These are phyloP conservation scores for Notodonta dromedarius DNA, from an alignment of 2,888 invertebrate species.

Conservation along the genomic window DNA sequence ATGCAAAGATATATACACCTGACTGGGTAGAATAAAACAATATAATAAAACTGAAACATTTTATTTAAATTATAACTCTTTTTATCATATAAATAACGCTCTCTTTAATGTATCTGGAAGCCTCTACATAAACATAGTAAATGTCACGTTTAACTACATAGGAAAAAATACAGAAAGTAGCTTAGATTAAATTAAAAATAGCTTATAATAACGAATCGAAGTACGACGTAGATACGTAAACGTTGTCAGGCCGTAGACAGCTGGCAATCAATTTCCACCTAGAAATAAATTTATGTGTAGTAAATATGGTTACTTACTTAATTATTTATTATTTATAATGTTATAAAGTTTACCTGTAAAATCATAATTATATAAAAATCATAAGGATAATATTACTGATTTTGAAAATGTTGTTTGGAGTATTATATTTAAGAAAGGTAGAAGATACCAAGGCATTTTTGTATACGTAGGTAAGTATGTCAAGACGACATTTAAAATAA, in stretches of 20 bases:
- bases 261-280: constrained; percentile 78
- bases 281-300: constrained; percentile 61
- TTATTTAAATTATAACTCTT: constrained; percentile 78
- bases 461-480: neutral
- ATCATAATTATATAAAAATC: too few species aligned
- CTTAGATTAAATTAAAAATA: constrained; percentile 39
- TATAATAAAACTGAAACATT: constrained; percentile 71
- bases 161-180: constrained; percentile 51
- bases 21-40: constrained; percentile 45
- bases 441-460: too few species aligned
- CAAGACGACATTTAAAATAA: too few species aligned
- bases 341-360: too few species aligned
- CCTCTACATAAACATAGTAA: constrained; percentile 76
- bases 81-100: constrained; percentile 76
- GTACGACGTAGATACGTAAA: constrained; percentile 35
- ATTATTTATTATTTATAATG: too few species aligned
- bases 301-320: too few species aligned
- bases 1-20: too few species aligned
- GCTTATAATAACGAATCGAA: constrained; percentile 43
- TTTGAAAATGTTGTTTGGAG: too few species aligned
- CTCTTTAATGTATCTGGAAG: constrained; percentile 78
- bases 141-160: constrained; percentile 49
- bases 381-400: too few species aligned
- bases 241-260: constrained; percentile 53
- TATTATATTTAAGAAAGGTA: too few species aligned